These are phyloP conservation scores for Conops quadrifasciatus DNA, from an alignment of 2,888 invertebrate genomes.

Conservation along the genomic window DNA sequence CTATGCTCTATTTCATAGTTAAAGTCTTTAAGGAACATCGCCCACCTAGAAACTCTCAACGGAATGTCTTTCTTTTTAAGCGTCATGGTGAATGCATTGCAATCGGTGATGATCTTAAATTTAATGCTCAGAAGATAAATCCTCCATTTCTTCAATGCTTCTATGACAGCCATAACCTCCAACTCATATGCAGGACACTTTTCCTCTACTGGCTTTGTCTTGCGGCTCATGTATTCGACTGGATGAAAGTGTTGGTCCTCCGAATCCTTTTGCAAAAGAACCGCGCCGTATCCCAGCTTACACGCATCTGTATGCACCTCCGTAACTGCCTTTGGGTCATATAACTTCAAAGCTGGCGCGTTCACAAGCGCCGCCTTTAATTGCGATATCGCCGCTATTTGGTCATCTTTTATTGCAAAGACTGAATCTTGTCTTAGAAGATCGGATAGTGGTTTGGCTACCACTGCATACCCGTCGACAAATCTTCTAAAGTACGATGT, in stretches of 20 bases:
- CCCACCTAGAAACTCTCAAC: conserved; percentile 39
- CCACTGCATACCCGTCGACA: conserved; percentile 32
- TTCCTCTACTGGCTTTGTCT: conserved; percentile 50
- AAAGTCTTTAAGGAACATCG: conserved; percentile 39
- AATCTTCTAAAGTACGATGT: conserved; percentile 43
- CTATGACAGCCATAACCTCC: conserved; percentile 48
- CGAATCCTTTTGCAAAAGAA: conserved; percentile 41
- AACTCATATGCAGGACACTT: conserved; percentile 47
- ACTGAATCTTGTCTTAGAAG: conserved; percentile 41
- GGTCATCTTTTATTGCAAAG: conserved; percentile 39
- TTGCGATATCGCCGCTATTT: conserved; percentile 38
- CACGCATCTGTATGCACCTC: conserved; percentile 46
- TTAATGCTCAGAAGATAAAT: conserved; percentile 37
- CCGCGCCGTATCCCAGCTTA: conserved; percentile 43
- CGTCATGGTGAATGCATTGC: conserved; percentile 43
- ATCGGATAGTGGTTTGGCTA: conserved; percentile 38
- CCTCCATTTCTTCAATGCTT: conserved; percentile 48
- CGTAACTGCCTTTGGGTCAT: conserved; percentile 38
- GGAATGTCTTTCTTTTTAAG: conserved; percentile 41
- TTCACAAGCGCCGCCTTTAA: conserved; percentile 36
- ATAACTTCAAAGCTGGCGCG: conserved; percentile 41
- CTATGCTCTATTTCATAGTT: conserved; percentile 40
- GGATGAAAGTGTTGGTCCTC: conserved; percentile 49
- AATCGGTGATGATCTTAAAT: conserved; percentile 42
- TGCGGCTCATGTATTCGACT: conserved; percentile 53